phyloP scores from a whole-genome alignment of 2,113 vertebrate genomes.

The Regulus satrapa region DNA sequence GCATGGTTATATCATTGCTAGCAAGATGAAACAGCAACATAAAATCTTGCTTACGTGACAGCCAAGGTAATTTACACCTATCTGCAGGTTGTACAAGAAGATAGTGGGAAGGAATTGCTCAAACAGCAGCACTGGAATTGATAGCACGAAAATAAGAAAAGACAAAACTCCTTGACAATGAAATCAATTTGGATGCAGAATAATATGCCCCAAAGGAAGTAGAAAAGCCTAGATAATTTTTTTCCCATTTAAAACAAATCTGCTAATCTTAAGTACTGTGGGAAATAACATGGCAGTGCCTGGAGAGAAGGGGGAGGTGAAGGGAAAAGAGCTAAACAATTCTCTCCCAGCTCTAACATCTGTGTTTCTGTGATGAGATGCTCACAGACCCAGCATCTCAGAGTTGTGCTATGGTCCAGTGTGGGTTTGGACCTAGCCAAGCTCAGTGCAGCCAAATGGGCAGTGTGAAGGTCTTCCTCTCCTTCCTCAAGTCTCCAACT shows the following conservation, averaged over 20 bases:
- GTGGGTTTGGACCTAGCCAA: fast-evolving
- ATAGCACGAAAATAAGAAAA: neutral
- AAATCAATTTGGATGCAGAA: constrained; percentile 47
- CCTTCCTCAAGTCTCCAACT: neutral
- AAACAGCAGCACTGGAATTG: neutral
- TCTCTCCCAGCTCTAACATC: neutral
- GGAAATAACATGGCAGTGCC: neutral
- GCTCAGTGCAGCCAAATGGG: neutral
- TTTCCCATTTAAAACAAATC: constrained; percentile 20
- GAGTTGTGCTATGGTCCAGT: fast-evolving
- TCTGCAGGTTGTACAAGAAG: neutral
- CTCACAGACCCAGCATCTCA: neutral
- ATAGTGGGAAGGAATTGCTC: neutral
- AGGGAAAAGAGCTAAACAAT: neutral
- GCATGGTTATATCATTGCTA: neutral
- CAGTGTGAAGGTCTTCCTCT: neutral
- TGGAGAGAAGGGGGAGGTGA: neutral
- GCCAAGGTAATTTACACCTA: neutral
- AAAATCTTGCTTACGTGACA: neutral
- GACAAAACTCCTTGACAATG: constrained; percentile 11
- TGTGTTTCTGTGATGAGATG: neutral
- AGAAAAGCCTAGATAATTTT: neutral
- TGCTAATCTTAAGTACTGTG: neutral
- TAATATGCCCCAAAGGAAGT: constrained; percentile 3
- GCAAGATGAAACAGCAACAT: neutral